phyloP scores from a whole-genome alignment of 1,140 invertebrate genomes.

The Apis laboriosa region DNA sequence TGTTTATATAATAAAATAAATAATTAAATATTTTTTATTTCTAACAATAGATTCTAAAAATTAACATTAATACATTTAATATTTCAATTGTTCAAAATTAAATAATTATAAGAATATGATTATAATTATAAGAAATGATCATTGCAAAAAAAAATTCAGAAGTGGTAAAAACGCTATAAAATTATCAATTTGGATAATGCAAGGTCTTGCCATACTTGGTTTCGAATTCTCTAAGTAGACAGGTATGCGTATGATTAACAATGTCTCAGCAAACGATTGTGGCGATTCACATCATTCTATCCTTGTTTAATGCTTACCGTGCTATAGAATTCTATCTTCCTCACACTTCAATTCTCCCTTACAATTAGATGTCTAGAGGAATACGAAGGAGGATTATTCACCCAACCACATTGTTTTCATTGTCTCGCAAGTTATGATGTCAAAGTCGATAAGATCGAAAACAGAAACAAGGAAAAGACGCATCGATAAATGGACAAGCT shows the following conservation, averaged over 20 bases:
- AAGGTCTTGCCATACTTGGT: slow-evolving; percentile 60
- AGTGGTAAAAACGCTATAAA: background rate
- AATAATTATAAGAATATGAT: background rate
- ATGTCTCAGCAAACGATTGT: background rate
- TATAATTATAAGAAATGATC: background rate
- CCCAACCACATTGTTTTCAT: slow-evolving; percentile 63
- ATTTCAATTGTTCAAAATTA: background rate
- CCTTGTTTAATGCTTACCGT: background rate
- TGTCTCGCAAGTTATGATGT: slow-evolving; percentile 47
- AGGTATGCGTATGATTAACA: slow-evolving; percentile 67
- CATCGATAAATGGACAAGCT: too few species aligned
- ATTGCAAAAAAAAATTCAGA: background rate
- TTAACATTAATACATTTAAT: background rate
- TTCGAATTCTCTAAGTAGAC: slow-evolving; percentile 63
- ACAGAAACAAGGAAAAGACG: background rate
- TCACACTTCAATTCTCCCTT: background rate
- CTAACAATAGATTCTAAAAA: background rate
- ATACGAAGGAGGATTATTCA: slow-evolving; percentile 63
- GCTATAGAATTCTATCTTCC: background rate
- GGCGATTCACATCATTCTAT: background rate
- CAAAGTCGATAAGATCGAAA: background rate
- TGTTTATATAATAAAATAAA: too few species aligned
- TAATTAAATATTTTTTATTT: background rate
- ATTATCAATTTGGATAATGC: slow-evolving; percentile 57
- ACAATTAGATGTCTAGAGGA: slow-evolving; percentile 44